These are phyloP conservation scores for Zalophus californianus DNA, from an alignment of 2,797 vertebrate genomes.

Conservation along the genomic window DNA sequence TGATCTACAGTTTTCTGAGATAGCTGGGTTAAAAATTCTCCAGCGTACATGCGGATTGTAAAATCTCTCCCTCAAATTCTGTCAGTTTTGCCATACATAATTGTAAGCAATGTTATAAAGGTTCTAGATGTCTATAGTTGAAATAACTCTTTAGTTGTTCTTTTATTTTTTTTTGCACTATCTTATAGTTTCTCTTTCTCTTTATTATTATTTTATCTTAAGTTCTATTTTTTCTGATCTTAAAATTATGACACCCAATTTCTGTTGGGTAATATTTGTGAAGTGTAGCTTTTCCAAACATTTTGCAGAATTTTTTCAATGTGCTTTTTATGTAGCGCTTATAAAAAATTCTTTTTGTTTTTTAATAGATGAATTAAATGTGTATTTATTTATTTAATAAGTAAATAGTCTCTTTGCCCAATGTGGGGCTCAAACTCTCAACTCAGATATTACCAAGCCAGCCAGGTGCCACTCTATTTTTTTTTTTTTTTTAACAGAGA, in stretches of 20 bases:
- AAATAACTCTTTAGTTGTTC: background rate
- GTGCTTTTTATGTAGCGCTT: background rate
- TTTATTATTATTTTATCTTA: background rate
- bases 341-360: background rate
- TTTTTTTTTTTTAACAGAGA: too few species aligned
- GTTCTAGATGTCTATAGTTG: background rate
- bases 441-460: background rate
- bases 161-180: background rate
- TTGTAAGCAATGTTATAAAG: background rate
- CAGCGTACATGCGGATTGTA: background rate
- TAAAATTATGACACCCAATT: background rate
- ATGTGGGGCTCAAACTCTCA: background rate
- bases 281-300: background rate
- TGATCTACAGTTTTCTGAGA: background rate
- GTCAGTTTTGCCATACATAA: background rate
- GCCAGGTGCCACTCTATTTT: background rate
- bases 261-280: background rate
- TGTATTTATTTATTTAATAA: background rate
- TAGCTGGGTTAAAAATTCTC: background rate
- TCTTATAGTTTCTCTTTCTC: background rate
- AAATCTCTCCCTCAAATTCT: background rate
- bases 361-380: conserved; percentile 35
- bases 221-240: background rate
- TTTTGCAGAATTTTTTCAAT: background rate
- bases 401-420: background rate